Evolutionary conservation across 2,113 vertebrate species (phyloP).

Genomic region (Empidonax traillii): DNA sequence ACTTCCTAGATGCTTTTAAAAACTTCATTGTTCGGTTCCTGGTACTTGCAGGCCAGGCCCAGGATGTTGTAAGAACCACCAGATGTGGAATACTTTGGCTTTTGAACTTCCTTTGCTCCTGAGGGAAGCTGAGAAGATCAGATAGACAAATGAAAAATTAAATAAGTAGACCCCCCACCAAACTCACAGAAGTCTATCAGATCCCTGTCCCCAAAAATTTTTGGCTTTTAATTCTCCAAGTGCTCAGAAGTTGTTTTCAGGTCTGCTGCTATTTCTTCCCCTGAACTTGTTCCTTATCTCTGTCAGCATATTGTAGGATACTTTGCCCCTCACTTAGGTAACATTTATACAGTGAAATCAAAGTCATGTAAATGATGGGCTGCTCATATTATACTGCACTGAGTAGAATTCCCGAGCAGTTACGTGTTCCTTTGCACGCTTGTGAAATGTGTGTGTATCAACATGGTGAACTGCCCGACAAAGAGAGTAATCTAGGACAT

Average conservation of each 20-base stretch:
- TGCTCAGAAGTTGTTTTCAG: not conserved
- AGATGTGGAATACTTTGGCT: not conserved
- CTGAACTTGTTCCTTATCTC: not conserved
- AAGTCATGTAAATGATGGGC: not conserved
- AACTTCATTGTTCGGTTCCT: not conserved
- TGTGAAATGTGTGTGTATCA: not conserved
- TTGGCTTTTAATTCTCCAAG: not conserved
- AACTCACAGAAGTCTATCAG: not conserved
- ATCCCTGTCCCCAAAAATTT: not conserved
- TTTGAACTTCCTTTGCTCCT: not conserved
- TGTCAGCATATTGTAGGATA: not conserved
- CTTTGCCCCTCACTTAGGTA: not conserved
- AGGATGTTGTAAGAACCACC: not conserved
- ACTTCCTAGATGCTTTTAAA: not conserved
- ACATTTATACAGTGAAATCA: not conserved
- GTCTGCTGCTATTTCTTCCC: not conserved
- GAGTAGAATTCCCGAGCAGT: not conserved
- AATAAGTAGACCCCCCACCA: not conserved
- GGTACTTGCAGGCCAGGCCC: not conserved
- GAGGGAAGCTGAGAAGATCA: not conserved
- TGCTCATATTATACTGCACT: not conserved
- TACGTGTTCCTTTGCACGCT: not conserved
- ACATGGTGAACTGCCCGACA: not conserved
- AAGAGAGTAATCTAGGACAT: not conserved
- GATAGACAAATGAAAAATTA: not conserved